A percentile compares a stretch with the other conserved stretches of the same genome.
phyloP scores from a whole-genome alignment of 2,888 invertebrate species.

The Habrosyne pyritoides region DNA sequence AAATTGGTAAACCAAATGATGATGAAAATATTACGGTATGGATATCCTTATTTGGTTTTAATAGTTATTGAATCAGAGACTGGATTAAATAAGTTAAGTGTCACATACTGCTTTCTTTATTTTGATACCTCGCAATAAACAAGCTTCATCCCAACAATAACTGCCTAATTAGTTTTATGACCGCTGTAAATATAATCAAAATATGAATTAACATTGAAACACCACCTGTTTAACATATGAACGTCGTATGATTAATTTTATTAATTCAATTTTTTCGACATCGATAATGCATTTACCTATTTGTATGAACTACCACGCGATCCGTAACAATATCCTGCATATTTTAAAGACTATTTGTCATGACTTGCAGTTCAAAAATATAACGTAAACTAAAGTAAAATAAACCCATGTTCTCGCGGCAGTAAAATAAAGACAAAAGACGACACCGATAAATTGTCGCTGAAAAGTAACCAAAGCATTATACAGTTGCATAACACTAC shows the following conservation, averaged over 20 bases:
- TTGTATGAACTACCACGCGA: slow-evolving; percentile 14
- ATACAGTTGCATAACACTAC: slow-evolving; percentile 82
- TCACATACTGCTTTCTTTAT: background rate
- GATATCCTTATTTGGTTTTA: background rate
- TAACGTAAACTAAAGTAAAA: slow-evolving; percentile 62
- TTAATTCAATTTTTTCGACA: slow-evolving; percentile 29
- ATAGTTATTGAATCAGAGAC: background rate
- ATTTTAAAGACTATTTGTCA: slow-evolving; percentile 34
- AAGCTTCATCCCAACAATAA: slow-evolving; percentile 16
- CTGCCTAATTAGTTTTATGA: slow-evolving; percentile 52
- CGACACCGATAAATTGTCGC: slow-evolving; percentile 74
- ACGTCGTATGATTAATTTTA: slow-evolving; percentile 32
- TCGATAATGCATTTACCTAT: background rate
- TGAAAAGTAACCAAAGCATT: slow-evolving; percentile 82
- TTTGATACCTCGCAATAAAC: background rate
- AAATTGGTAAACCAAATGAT: background rate
- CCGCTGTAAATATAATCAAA: slow-evolving; percentile 54
- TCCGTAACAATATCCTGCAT: slow-evolving; percentile 6
- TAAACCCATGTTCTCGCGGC: slow-evolving; percentile 66
- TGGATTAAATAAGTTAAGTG: background rate
- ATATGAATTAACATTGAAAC: slow-evolving; percentile 41
- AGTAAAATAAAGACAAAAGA: slow-evolving; percentile 79
- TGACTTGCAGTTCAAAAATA: slow-evolving; percentile 51
- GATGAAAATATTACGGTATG: background rate
- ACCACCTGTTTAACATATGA: slow-evolving; percentile 35